Percentiles rank a stretch among this genome's conserved stretches.
phyloP scores from a whole-genome alignment of 2,797 vertebrate genomes.

The Sarcoramphus papa region DNA sequence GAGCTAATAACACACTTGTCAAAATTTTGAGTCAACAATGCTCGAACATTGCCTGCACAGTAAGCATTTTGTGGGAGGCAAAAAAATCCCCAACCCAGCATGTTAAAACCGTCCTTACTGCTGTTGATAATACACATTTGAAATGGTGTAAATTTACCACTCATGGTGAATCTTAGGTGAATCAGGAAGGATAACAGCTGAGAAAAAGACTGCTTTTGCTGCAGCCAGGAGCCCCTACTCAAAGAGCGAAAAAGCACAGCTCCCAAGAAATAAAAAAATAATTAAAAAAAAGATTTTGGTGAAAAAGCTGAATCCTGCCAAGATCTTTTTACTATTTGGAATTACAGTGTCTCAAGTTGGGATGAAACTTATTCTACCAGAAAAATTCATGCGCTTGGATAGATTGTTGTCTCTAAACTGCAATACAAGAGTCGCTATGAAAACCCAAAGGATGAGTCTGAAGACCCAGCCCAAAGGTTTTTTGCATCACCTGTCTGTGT shows the following conservation, averaged over 20 bases:
- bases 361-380: not conserved
- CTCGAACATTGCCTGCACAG: not conserved
- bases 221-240: not conserved
- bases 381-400: not conserved
- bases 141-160: not conserved
- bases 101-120: not conserved
- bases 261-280: not conserved
- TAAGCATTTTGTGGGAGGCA: not conserved
- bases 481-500: constrained; percentile 56
- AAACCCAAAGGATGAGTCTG: constrained; percentile 43
- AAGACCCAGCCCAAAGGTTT: constrained; percentile 40
- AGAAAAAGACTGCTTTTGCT: not conserved
- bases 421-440: constrained; percentile 22
- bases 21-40: not conserved
- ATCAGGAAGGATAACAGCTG: not conserved
- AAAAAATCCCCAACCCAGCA: not conserved
- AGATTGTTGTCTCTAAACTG: constrained; percentile 68
- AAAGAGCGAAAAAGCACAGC: not conserved
- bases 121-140: not conserved
- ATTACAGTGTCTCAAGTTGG: not conserved
- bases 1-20: not conserved
- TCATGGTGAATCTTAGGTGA: not conserved
- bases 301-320: not conserved
- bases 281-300: not conserved
- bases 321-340: not conserved